Conservation (phyloP, 1,140 invertebrate genomes). For the Eufriesea mexicana region DNA sequence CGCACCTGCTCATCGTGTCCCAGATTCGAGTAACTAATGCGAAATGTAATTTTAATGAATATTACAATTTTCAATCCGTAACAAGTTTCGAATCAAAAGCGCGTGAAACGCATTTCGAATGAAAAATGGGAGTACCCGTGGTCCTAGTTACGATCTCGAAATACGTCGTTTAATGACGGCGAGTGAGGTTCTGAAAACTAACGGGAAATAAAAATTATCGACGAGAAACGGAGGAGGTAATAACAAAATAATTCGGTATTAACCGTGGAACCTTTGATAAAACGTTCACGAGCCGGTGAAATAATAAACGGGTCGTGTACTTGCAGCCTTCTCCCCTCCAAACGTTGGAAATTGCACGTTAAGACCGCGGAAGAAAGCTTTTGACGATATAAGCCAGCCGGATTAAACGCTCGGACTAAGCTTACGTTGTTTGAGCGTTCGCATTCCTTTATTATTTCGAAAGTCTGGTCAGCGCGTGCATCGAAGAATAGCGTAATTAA, state of each 20-base stretch:
- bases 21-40: too few species aligned
- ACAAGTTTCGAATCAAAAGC: not conserved
- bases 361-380: slow-evolving; percentile 50
- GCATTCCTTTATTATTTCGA: slow-evolving; percentile 17
- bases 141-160: not conserved
- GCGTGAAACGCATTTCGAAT: not conserved
- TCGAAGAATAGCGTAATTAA: slow-evolving; percentile 17
- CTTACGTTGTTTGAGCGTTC: slow-evolving; percentile 36
- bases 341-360: slow-evolving; percentile 54
- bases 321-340: not conserved
- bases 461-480: slow-evolving; percentile 1
- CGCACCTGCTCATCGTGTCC: not conserved
- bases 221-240: not conserved
- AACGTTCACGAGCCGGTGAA: slow-evolving; percentile 46
- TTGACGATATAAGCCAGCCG: slow-evolving; percentile 48
- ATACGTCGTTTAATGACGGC: too few species aligned
- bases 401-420: slow-evolving; percentile 56
- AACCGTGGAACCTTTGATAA: slow-evolving; percentile 40
- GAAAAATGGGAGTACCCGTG: not conserved
- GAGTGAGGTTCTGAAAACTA: too few species aligned
- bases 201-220: not conserved
- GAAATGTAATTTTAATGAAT: not conserved
- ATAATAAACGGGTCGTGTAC: slow-evolving; percentile 51
- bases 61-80: not conserved
- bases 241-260: slow-evolving; percentile 37